Base-by-base conservation (phyloP, 2,888 invertebrate genomes). In the Pheosia gnoma region DNA sequence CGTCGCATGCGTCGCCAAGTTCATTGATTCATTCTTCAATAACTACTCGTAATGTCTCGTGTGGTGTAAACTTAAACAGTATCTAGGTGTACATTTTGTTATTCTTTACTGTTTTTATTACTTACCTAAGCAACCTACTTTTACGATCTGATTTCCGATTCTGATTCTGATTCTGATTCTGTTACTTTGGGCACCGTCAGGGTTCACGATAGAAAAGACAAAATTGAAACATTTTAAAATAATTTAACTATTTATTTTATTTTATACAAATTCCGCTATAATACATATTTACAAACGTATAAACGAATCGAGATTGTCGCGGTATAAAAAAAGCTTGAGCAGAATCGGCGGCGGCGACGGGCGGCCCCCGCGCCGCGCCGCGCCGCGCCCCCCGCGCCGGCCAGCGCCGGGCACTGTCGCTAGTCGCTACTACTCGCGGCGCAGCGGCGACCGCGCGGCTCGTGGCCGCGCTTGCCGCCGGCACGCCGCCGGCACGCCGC, bases 251-350 rank as follows among this genome's bases (percentile, higher is more conserved):
- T 86, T 88, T 82, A 83, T 91, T 85, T 77, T 90, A 89, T 90
- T 92, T 87, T 89, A 89, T 87, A 91, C 88, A 90, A 91, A 88
- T 91, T 93, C 89, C 90, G 90, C 92, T 93, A 93, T 92, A 85
- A 93, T 93, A 93, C 93, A 93, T 92, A 93, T 93, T 91, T 94
- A 93, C 93, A 93, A 92, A 92, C 85, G 85, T 93, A 92, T 83
- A 89, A 91, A 91, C 89, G 86, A 91, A 90, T 89, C 81, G 79
- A 89, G 85, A 87, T 78, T 87, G 87, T 90, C 88, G 90, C 89
- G 84, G 84, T 86, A 89, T 85, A 88, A 90, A 90, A 70, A 75
- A 91, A 90, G 90, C 88, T 91, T 90, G 91, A 90, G 90, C 91
- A 82, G 78, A 67, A 72, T 72, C 70, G 78, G 80, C 82, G 77